phyloP scores from a whole-genome alignment of 2,113 vertebrate species.

The Sebastes schlegelii region DNA sequence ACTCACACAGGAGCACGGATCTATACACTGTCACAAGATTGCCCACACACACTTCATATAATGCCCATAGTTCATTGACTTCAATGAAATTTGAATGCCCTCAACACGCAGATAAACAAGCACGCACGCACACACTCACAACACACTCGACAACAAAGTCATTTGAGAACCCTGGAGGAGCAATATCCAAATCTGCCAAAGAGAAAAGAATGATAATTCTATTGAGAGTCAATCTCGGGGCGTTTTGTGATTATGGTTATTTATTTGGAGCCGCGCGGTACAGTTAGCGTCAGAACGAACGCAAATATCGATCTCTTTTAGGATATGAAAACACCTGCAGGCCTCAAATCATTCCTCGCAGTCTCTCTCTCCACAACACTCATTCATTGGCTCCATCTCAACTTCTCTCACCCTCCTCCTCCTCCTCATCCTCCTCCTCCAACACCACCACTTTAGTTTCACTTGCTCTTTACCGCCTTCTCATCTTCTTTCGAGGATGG shows the following conservation, averaged over 20 bases:
- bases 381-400: conserved; percentile 50
- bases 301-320: conserved; percentile 83
- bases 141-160: conserved; percentile 77
- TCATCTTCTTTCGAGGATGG: conserved; percentile 35
- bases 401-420: neutral
- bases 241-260: conserved; percentile 86
- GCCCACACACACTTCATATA: conserved; percentile 70
- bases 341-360: conserved; percentile 79
- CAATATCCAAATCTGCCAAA: conserved; percentile 85
- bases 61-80: conserved; percentile 76
- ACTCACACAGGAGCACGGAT: conserved; percentile 38
- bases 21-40: conserved; percentile 72
- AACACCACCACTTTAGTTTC: conserved; percentile 37
- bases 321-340: conserved; percentile 84
- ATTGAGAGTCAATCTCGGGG: conserved; percentile 84
- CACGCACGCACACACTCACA: conserved; percentile 38
- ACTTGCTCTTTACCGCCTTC: conserved; percentile 25
- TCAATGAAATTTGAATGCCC: conserved; percentile 73
- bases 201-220: conserved; percentile 83
- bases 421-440: conserved; percentile 13
- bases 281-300: conserved; percentile 78
- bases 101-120: conserved; percentile 64
- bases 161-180: conserved; percentile 83
- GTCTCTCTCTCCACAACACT: conserved; percentile 58
- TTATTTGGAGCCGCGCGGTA: conserved; percentile 81